These are phyloP conservation scores for Volucella zonaria DNA, from an alignment of 2,888 invertebrate genomes.

Conservation along the genomic window DNA sequence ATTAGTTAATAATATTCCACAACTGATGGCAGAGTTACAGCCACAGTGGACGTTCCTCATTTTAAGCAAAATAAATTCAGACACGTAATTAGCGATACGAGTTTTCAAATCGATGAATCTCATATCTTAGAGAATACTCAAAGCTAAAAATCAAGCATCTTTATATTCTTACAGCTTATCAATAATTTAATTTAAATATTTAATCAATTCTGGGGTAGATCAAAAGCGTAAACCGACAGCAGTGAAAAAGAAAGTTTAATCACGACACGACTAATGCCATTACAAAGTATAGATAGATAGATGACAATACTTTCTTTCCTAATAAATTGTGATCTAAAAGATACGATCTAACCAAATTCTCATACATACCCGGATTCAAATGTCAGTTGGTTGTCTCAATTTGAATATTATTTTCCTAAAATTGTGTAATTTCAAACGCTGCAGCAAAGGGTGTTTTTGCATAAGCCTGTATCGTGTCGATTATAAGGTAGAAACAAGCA, in stretches of 20 bases:
- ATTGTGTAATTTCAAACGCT: conserved; percentile 29
- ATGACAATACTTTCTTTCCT: conserved; percentile 54
- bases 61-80: too few species aligned
- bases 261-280: conserved; percentile 30
- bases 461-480: background rate
- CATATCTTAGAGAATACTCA: conserved; percentile 24
- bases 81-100: too few species aligned
- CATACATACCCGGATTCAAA: conserved; percentile 7
- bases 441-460: conserved; percentile 8
- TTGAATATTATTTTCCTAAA: conserved; percentile 17
- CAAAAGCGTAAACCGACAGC: conserved; percentile 43
- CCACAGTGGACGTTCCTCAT: too few species aligned
- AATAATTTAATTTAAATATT: conserved; percentile 49
- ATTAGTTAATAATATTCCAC: too few species aligned
- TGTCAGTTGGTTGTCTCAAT: conserved; percentile 35
- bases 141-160: conserved; percentile 29
- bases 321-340: conserved; percentile 50
- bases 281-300: conserved; percentile 2
- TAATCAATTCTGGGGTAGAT: conserved; percentile 48
- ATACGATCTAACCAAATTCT: background rate
- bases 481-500: background rate
- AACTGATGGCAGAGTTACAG: too few species aligned
- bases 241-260: conserved; percentile 64
- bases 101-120: too few species aligned
- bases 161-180: conserved; percentile 36